Evolutionary conservation across 2,888 invertebrate genomes (phyloP).

Genomic region (Netelia fuscicornis): DNA sequence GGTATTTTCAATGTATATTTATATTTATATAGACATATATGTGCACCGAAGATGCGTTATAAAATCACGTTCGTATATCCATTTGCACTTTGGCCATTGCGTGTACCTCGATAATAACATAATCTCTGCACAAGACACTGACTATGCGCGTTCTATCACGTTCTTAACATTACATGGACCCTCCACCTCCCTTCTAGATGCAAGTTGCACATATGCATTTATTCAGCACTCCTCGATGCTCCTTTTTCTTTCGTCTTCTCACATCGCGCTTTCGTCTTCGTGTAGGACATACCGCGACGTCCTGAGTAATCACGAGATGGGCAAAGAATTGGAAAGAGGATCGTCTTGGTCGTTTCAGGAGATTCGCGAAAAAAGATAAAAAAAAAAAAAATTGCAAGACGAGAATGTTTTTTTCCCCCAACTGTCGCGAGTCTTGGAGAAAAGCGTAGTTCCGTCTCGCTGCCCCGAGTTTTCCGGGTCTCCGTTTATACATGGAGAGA

Average conservation of each 20-base stretch:
- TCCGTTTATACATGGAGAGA: too few species aligned
- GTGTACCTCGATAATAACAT: slow-evolving; percentile 41
- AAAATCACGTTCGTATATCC: neutral
- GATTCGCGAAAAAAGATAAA: neutral
- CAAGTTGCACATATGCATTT: slow-evolving; percentile 2
- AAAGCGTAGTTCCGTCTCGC: slow-evolving; percentile 1
- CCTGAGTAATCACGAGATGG: slow-evolving; percentile 22
- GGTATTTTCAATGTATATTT: neutral
- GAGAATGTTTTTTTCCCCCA: too few species aligned
- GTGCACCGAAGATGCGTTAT: neutral
- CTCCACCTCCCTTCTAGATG: neutral
- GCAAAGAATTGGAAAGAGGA: neutral
- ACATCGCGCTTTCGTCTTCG: slow-evolving; percentile 15
- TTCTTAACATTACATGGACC: slow-evolving; percentile 33
- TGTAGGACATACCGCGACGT: neutral
- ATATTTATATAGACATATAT: neutral
- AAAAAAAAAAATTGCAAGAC: neutral
- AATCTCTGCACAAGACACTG: slow-evolving; percentile 19
- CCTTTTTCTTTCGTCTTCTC: neutral
- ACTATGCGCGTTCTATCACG: slow-evolving; percentile 49
- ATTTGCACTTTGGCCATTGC: slow-evolving; percentile 49
- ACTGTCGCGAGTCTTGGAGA: neutral
- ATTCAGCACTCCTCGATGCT: slow-evolving; percentile 40
- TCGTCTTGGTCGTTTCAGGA: neutral
- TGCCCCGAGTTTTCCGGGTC: neutral